Evolutionary conservation across 2,888 invertebrate genomes (phyloP), one percentile per base, ranked within the genome.

Genomic region (Ochlodes sylvanus): DNA sequence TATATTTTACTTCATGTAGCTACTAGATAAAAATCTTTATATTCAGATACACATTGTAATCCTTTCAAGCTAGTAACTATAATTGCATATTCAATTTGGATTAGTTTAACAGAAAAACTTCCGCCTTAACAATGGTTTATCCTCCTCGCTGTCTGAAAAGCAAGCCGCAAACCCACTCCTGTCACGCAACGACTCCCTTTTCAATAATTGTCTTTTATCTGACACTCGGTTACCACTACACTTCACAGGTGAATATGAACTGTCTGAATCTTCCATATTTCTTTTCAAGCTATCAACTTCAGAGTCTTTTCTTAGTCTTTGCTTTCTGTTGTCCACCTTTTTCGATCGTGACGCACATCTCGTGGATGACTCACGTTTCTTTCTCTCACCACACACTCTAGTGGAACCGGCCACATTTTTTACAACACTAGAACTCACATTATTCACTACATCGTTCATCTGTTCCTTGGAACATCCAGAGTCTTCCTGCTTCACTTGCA

Each of bases 71-170:
- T 68, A 70, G 60, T 60, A 61, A 61, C 62, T 70, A 64, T 68
- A 34, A 68, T 38, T 34, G 34, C 55, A 60, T 68, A 58, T 42
- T 61, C 19, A 68, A 52, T 42, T 57, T 55, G 56, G 12, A 61
- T 55, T 52, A 64, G 50, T 34, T 61, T 77, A 83, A 81, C 87
- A 86, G 77, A 91, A 90, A 71, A 85, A 91, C 74, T 88, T 90
- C 56, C 83, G 79, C 63, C 84, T 85, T 69, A 86, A 83, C 27
- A 87, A 75, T 10, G 86, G 88, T 76, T 86, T 85, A 63, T 91
- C 91, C 71, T 89, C 86, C 50, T 90, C 92, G 85, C 90, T 92
- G 71, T 92, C 92, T 0, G 92, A 89, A 73, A 93, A 92, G 73
- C 92, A 92, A 7, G 86, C 87, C 0, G 88, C 77, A 72, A 89